A percentile compares a stretch with the other conserved stretches of the same genome.
Evolutionary conservation across 1,140 invertebrate species (phyloP).

Genomic region (Acromyrmex charruanus): DNA sequence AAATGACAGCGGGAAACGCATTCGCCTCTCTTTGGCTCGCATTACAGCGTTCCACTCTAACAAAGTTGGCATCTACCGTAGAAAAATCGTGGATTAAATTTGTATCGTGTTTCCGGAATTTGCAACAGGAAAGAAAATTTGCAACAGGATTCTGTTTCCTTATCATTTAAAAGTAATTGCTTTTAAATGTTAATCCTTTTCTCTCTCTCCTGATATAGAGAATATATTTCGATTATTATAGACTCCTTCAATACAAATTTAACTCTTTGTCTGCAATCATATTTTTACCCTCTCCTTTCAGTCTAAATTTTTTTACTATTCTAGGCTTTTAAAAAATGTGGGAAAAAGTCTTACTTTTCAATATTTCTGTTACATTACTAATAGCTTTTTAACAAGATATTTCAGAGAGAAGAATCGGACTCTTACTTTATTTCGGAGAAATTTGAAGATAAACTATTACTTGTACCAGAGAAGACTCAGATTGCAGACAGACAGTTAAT

Average conservation of each 20-base stretch:
- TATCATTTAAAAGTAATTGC: background rate
- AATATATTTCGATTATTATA: background rate
- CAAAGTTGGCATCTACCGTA: constrained; percentile 15
- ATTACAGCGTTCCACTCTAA: constrained; percentile 46
- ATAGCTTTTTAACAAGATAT: too few species aligned
- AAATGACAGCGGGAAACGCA: constrained; percentile 67
- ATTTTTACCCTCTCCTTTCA: too few species aligned
- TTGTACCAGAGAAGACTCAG: too few species aligned
- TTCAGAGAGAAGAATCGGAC: too few species aligned
- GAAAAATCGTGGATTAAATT: constrained; percentile 52
- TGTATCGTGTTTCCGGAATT: constrained; percentile 21
- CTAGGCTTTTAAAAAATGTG: too few species aligned
- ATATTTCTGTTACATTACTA: too few species aligned
- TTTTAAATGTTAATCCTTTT: constrained; percentile 4
- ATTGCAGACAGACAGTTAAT: background rate
- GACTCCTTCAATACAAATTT: background rate
- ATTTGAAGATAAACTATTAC: too few species aligned
- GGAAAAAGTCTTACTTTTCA: too few species aligned
- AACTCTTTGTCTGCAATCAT: background rate
- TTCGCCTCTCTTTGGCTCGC: constrained; percentile 50
- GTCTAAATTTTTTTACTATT: too few species aligned
- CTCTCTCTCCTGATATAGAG: too few species aligned
- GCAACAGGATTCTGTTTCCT: background rate
- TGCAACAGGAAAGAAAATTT: background rate
- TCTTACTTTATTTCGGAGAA: too few species aligned